Conservation (phyloP, 2,888 invertebrate genomes). For the Myopa tessellatipennis region DNA sequence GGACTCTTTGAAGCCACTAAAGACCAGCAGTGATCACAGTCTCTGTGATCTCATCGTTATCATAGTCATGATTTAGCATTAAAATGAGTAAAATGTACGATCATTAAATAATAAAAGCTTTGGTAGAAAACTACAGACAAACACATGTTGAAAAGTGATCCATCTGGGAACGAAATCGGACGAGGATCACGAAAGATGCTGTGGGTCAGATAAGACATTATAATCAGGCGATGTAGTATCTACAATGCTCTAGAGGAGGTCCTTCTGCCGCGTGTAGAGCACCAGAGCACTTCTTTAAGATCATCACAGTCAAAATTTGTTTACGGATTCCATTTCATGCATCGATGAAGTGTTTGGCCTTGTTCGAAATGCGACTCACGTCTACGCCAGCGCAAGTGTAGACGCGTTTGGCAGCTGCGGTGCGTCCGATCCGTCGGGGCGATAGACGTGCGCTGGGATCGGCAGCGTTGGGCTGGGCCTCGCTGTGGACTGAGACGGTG, state of each 20-base stretch:
- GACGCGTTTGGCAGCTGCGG: neutral
- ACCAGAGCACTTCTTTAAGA: constrained; percentile 48
- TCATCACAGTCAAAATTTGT: constrained; percentile 61
- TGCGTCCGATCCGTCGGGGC: constrained; percentile 8
- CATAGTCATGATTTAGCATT: too few species aligned
- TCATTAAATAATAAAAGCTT: neutral
- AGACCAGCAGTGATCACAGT: too few species aligned
- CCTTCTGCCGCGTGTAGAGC: neutral
- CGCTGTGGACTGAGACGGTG: constrained; percentile 10
- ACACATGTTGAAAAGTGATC: neutral
- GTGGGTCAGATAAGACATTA: neutral
- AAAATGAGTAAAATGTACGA: neutral
- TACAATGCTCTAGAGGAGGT: neutral
- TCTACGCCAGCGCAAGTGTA: constrained; percentile 5
- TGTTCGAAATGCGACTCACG: neutral
- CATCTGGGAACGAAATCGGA: neutral
- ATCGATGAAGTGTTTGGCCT: neutral
- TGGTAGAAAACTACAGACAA: neutral
- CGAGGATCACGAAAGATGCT: too few species aligned
- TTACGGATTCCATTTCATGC: constrained; percentile 8
- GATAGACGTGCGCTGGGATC: constrained; percentile 3
- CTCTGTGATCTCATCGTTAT: too few species aligned
- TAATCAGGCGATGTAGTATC: neutral
- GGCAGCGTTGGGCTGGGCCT: constrained; percentile 9
- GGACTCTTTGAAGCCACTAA: too few species aligned